Conservation (phyloP, 2,888 invertebrate species). For the Dryococelus australis region DNA sequence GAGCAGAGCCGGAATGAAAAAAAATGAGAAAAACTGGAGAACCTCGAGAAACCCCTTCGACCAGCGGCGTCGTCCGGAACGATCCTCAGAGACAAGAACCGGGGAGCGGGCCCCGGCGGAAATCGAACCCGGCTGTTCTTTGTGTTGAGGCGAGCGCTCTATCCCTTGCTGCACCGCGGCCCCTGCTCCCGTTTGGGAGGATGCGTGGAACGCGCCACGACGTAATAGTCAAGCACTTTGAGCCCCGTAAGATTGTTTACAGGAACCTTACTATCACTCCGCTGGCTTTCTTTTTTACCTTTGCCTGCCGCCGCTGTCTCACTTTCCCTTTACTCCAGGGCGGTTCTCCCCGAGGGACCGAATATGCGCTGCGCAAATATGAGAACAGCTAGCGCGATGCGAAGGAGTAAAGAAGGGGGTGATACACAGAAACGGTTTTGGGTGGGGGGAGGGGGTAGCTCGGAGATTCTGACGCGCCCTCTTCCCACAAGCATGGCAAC, state of each 20-base stretch:
- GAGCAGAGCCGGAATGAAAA: no score
- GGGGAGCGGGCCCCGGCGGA: no score
- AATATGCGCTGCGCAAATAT: slow-evolving; percentile 2
- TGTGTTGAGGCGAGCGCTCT: no score
- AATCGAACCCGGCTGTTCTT: no score
- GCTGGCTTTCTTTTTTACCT: not conserved
- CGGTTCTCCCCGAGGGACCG: not conserved
- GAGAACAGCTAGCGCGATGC: not conserved
- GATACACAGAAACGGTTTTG: no score
- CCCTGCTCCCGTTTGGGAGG: no score
- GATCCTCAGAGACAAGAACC: no score
- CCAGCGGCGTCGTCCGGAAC: no score
- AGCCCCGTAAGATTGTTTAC: not conserved
- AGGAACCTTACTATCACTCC: not conserved
- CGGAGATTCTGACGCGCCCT: not conserved
- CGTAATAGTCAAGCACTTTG: not conserved
- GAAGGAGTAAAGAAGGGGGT: not conserved
- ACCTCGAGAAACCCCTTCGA: no score
- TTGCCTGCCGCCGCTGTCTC: not conserved
- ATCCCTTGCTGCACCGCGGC: no score
- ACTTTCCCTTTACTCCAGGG: not conserved
- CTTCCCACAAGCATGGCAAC: not conserved
- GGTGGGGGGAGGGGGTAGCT: not conserved
- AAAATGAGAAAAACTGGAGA: no score
- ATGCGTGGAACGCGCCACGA: not conserved